These are phyloP conservation scores for Suricata suricatta DNA, from an alignment of 2,113 vertebrate genomes.

Conservation along the genomic window DNA sequence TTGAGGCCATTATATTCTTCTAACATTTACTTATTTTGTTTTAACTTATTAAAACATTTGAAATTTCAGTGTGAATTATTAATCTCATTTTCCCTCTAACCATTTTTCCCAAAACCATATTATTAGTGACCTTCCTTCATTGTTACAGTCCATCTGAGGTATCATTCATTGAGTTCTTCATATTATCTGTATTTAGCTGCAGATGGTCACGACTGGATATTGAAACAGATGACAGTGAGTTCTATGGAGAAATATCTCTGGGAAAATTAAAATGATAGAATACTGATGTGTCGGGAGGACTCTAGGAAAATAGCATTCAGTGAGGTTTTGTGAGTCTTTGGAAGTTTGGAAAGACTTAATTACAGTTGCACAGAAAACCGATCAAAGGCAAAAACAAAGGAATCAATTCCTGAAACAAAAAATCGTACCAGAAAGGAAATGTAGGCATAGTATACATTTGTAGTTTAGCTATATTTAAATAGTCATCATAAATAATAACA, in stretches of 20 bases:
- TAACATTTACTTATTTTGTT: background rate
- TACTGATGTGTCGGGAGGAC: background rate
- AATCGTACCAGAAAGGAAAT: background rate
- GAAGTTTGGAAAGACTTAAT: slow-evolving; percentile 8
- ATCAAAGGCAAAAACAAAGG: background rate
- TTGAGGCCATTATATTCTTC: background rate
- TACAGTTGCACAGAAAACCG: background rate
- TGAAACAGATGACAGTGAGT: background rate
- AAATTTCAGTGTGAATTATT: background rate
- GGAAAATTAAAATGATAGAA: background rate
- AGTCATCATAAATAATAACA: background rate
- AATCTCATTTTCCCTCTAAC: background rate
- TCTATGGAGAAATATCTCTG: background rate
- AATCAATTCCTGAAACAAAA: background rate
- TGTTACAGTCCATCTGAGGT: background rate
- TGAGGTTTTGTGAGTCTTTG: background rate
- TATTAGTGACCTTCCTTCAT: background rate
- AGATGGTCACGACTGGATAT: background rate
- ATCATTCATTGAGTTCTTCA: background rate
- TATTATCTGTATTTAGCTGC: background rate
- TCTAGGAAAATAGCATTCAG: background rate
- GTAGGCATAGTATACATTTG: background rate
- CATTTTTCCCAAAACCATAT: background rate
- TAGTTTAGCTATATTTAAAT: background rate
- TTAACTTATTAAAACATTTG: background rate